Conservation (phyloP, 2,888 invertebrate genomes). For the Gastrophysa polygoni region DNA sequence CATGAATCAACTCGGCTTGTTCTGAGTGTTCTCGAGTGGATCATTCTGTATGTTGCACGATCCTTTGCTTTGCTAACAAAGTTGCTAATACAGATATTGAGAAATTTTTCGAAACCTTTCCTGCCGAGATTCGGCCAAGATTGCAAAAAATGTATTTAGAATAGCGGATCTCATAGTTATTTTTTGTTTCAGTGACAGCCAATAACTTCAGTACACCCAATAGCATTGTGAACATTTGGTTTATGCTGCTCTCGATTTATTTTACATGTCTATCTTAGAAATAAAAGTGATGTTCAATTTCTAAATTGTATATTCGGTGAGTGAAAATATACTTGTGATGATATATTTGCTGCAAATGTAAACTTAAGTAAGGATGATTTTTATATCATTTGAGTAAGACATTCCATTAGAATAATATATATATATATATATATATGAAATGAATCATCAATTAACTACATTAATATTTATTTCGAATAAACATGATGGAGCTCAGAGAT, state of each 20-base stretch:
- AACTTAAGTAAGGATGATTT: conserved; percentile 22
- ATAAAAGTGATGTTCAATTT: neutral
- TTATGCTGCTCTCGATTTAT: conserved; percentile 1
- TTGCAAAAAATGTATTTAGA: too few species aligned
- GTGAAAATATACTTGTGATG: conserved; percentile 37
- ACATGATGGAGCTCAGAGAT: neutral
- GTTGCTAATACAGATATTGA: too few species aligned
- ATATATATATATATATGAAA: too few species aligned
- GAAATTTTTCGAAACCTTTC: too few species aligned
- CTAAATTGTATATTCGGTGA: neutral
- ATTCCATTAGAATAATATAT: conserved; percentile 21
- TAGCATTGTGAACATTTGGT: neutral
- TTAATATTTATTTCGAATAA: conserved; percentile 11
- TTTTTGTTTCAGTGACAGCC: conserved; percentile 20
- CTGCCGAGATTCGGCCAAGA: too few species aligned
- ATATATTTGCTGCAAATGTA: conserved; percentile 39
- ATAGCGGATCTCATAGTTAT: neutral
- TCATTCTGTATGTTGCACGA: too few species aligned
- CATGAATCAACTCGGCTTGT: too few species aligned
- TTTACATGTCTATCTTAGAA: neutral
- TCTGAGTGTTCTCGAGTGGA: too few species aligned
- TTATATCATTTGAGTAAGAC: conserved; percentile 21
- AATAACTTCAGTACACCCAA: conserved; percentile 12
- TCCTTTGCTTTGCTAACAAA: too few species aligned
- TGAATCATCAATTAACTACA: conserved; percentile 10